A percentile compares a stretch with the other conserved stretches of the same genome.
phyloP scores from a whole-genome alignment of 2,797 vertebrate genomes.

The Lagorchestes hirsutus region DNA sequence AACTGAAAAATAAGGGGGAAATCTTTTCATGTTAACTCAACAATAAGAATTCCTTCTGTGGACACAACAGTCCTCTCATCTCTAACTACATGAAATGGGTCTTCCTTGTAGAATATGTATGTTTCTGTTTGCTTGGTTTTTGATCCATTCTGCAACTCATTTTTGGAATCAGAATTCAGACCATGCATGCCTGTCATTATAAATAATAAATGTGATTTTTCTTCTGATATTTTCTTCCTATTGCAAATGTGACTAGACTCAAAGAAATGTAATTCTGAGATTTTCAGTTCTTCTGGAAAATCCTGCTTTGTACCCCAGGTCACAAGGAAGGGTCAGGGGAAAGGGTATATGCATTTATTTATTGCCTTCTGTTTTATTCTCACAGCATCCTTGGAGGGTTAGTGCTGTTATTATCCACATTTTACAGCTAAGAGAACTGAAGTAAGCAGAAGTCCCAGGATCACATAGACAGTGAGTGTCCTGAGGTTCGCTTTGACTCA shows the following conservation, averaged over 20 bases:
- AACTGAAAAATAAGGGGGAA: too few species aligned
- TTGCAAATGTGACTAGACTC: background rate
- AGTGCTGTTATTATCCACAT: too few species aligned
- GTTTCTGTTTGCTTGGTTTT: background rate
- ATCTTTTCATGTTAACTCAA: too few species aligned
- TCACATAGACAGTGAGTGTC: too few species aligned
- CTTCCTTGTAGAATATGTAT: too few species aligned
- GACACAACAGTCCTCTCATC: too few species aligned
- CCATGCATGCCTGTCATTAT: background rate
- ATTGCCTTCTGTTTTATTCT: too few species aligned
- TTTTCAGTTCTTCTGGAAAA: too few species aligned
- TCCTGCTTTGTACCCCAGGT: background rate
- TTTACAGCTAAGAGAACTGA: background rate
- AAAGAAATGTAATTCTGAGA: background rate
- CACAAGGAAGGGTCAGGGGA: background rate
- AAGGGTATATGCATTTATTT: too few species aligned
- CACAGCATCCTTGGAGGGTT: too few species aligned
- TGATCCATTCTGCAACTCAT: background rate
- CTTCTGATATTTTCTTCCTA: background rate
- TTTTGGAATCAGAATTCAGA: background rate
- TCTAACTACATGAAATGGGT: too few species aligned
- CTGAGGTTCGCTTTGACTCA: accelerated
- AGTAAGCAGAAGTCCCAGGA: background rate
- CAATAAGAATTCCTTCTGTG: too few species aligned
- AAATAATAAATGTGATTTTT: background rate